Conservation (phyloP, 2,888 invertebrate species). For the Lochmaea capreae region DNA sequence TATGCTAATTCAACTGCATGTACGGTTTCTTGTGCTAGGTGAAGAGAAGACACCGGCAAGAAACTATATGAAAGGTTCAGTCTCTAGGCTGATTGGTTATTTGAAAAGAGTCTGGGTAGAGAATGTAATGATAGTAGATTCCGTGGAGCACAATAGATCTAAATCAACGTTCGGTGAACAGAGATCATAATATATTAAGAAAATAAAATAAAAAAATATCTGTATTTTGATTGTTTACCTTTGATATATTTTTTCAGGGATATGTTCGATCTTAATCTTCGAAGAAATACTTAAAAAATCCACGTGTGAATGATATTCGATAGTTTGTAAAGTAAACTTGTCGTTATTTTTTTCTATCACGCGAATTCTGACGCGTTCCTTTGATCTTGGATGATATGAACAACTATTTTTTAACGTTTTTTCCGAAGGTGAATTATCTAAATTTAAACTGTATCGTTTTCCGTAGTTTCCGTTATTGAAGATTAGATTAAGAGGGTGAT, state of each 20-base stretch:
- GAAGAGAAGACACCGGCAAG: no score
- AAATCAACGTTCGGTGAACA: no score
- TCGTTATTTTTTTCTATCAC: constrained; percentile 45
- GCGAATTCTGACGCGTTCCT: constrained; percentile 41
- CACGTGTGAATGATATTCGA: constrained; percentile 45
- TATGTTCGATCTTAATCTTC: constrained; percentile 15
- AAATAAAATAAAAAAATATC: no score
- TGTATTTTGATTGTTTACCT: not conserved
- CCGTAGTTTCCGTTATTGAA: not conserved
- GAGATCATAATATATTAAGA: no score
- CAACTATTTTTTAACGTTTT: not conserved
- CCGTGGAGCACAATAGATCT: no score
- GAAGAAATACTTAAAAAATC: constrained; percentile 48
- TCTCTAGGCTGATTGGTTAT: no score
- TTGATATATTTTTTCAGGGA: not conserved
- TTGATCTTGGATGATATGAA: not conserved
- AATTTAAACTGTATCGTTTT: not conserved
- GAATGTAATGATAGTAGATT: no score
- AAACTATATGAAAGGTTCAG: no score
- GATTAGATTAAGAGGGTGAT: not conserved
- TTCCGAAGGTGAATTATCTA: not conserved
- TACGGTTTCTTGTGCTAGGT: no score
- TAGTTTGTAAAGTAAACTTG: constrained; percentile 41
- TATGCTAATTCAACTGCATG: no score
- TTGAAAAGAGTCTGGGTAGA: no score